Conservation (phyloP, 1,140 invertebrate genomes). For the Drosophila nikananu region DNA sequence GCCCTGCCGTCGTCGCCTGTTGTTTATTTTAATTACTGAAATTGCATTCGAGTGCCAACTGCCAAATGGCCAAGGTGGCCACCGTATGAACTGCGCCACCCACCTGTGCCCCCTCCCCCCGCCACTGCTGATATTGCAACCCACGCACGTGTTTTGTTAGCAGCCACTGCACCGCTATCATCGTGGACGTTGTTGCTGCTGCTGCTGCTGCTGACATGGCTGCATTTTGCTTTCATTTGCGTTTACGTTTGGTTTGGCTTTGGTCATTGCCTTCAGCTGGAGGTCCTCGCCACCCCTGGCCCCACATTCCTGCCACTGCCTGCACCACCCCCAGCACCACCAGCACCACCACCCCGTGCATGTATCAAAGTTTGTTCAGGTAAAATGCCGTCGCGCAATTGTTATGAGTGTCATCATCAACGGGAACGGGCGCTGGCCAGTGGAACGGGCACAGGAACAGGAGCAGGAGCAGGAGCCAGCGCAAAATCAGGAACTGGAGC, state of each 20-base stretch:
- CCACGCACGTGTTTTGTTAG: constrained; percentile 68
- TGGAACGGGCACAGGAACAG: constrained; percentile 11
- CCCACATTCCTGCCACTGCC: background rate
- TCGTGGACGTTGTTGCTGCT: constrained; percentile 47
- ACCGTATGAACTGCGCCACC: background rate
- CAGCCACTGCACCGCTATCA: constrained; percentile 67
- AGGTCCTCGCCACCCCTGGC: constrained; percentile 5
- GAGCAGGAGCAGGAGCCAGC: constrained; percentile 5
- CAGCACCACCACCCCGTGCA: constrained; percentile 20
- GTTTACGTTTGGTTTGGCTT: constrained; percentile 74
- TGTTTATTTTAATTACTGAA: constrained; percentile 85
- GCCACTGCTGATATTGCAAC: constrained; percentile 5
- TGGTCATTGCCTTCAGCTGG: constrained; percentile 68
- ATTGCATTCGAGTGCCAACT: constrained; percentile 84
- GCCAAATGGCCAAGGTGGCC: constrained; percentile 55
- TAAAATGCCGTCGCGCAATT: constrained; percentile 80
- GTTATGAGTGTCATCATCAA: constrained; percentile 81
- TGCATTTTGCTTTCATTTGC: constrained; percentile 78
- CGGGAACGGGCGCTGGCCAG: constrained; percentile 32
- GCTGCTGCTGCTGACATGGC: constrained; percentile 61
- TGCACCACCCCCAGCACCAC: background rate
- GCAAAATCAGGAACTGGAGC: constrained; percentile 23
- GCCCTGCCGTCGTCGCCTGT: constrained; percentile 38
- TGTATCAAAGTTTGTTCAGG: constrained; percentile 84
- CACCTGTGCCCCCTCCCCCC: background rate